Evolutionary conservation across 1,140 invertebrate species (phyloP), one percentile per base, ranked within the genome.

Genomic region (Bombus waltoni): DNA sequence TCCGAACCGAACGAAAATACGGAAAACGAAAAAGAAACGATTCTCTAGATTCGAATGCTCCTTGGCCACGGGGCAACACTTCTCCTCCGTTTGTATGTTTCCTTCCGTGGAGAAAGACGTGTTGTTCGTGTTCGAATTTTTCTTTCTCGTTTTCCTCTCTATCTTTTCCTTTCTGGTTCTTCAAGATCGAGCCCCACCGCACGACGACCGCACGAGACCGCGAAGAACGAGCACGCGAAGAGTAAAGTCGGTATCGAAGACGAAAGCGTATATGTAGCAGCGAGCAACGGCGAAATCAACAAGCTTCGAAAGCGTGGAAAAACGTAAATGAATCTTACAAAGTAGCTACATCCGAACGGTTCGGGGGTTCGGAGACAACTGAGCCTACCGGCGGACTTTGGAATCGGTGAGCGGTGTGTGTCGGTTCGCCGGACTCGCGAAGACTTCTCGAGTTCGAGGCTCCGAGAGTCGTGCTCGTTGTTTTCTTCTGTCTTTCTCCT

Each of bases 311-410:
- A 82, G 25, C 35, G 72, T 28, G 76, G 32, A n/a, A 38, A 22
- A 44, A 38, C 35, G 18, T 47, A 62, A 62, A 35, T 8, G 11
- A 77, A 88, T 18, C 13, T 85, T 32, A 38, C 42, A 38, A 75
- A 72, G 57, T 65, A 62, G 86, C 90, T 79, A 92, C 94, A 93
- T 95, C 94, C 94, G 93, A 93, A 87, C 94, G 86, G 92, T 92
- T 93, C 93, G 92, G 92, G 92, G 92, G 88, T 93, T 93, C 93
- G 90, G 94, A 94, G 93, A 95, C 93, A 94, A 95, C 92, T 93
- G 91, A 93, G 91, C 90, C 91, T 93, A 92, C 88, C 92, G 89
- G 89, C 87, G 88, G 89, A 92, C 92, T 93, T 93, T 92, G 91
- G 89, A 92, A 93, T 93, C 87, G 89, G 92, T 92, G 91, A 93